Base-by-base conservation (phyloP, 2,888 invertebrate genomes). In the Ceriagrion tenellum region DNA sequence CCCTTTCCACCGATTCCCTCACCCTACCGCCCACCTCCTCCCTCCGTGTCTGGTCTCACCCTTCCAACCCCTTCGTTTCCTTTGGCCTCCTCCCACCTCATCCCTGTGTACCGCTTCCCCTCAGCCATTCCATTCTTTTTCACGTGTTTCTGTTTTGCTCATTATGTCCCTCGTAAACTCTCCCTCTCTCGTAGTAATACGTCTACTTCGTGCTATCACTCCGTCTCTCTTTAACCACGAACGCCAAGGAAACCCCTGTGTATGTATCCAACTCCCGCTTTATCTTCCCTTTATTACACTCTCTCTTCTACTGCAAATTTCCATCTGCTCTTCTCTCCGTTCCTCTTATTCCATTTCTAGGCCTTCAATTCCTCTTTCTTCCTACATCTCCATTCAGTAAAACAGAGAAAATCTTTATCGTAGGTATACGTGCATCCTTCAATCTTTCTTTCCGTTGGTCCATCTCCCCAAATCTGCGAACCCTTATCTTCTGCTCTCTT, bases 81-180 rank as follows among this genome's bases (percentile, higher is more conserved):
- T 69, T 23, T 20, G 59, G 59, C 16, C 20, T 59, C n/a, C n/a
- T n/a, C n/a, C n/a, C n/a, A n/a, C n/a, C 69, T 10, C 10, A 26
- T 16, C 81, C 69, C 69, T n/a, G 10, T n/a, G 69, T n/a, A 26
- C 16, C 59, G 18, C 12, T n/a, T 26, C 69, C 69, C n/a, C n/a
- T 69, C n/a, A 20, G 59, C 69, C 26, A 81, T 81, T 81, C 16
- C 81, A 81, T 13, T 35, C 30, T 16, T 81, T 81, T 81, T 35
- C 81, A 3, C 35, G 30, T 35, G 30, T 35, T 35, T 16, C 81
- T 81, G 81, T 81, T 81, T 81, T 81, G 81, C 81, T 81, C 81
- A 81, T 81, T 81, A 81, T 81, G 81, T 16, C 81, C 35, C 81
- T 81, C 81, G 81, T 81, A 81, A 81, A 81, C 69, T 35, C 81